Evolutionary conservation across 1,140 invertebrate genomes (phyloP).

Genomic region (Micrasema longulum): DNA sequence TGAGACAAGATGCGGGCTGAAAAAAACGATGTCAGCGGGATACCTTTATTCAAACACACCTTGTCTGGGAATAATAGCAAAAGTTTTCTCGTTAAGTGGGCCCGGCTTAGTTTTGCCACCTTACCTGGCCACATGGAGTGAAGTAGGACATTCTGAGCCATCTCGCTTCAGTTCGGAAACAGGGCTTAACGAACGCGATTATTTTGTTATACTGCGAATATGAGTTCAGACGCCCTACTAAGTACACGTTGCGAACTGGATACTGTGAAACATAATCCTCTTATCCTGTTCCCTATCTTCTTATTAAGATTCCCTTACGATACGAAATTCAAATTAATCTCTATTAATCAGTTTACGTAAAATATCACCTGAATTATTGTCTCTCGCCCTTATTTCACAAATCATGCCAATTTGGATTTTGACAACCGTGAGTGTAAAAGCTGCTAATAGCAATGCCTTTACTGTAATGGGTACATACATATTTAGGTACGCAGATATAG

Average conservation of each 20-base stretch:
- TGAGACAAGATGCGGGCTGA: slow-evolving; percentile 7
- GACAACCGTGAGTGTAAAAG: too few relatives aligned
- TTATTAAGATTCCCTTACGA: slow-evolving; percentile 13
- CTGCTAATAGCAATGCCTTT: too few relatives aligned
- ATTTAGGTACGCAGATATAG: slow-evolving; percentile 7
- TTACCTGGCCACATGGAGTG: slow-evolving; percentile 16
- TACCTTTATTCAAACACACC: slow-evolving; percentile 48
- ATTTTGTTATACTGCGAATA: slow-evolving; percentile 35
- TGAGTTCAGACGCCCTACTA: slow-evolving; percentile 24
- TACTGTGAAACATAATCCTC: slow-evolving; percentile 5
- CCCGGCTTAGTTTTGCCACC: slow-evolving; percentile 18
- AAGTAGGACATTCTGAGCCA: background rate
- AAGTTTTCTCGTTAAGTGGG: slow-evolving; percentile 50
- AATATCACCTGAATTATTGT: too few relatives aligned
- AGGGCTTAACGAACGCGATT: slow-evolving; percentile 38
- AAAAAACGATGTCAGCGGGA: slow-evolving; percentile 42
- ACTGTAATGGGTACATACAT: too few relatives aligned
- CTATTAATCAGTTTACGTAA: too few relatives aligned
- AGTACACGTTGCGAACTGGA: slow-evolving; percentile 2
- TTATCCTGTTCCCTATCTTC: background rate
- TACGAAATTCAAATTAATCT: too few relatives aligned
- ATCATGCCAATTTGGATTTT: too few relatives aligned
- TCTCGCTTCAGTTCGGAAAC: slow-evolving; percentile 19
- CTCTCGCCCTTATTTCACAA: too few relatives aligned
- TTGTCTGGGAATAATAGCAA: slow-evolving; percentile 44